Conservation (phyloP, 2,888 invertebrate species). For the Tenthredo amoena region DNA sequence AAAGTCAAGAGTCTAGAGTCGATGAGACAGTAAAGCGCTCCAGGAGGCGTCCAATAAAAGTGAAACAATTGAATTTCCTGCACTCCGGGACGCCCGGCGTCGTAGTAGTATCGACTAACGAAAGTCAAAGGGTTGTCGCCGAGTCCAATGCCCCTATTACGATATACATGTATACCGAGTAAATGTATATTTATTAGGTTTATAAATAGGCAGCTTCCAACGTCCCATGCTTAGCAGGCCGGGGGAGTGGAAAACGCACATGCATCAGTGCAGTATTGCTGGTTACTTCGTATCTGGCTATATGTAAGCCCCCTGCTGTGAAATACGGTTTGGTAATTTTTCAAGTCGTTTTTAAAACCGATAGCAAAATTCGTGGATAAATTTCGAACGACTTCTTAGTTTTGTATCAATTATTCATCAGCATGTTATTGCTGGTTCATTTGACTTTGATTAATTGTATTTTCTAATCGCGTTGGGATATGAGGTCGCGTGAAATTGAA, state of each 20-base stretch:
- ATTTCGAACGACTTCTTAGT: not conserved
- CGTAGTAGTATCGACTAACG: conserved; percentile 30
- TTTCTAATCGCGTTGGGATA: not conserved
- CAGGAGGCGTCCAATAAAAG: conserved; percentile 24
- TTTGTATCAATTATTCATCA: not conserved
- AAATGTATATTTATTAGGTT: conserved; percentile 64
- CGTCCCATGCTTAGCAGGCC: conserved; percentile 69
- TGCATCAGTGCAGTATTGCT: conserved; percentile 15
- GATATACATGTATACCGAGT: conserved; percentile 52
- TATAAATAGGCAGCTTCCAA: conserved; percentile 72
- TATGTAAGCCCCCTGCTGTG: conserved; percentile 42
- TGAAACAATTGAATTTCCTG: conserved; percentile 47
- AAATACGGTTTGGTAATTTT: conserved; percentile 14
- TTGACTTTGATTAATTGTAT: not conserved
- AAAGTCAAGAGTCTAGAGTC: not conserved
- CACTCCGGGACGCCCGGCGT: conserved; percentile 18
- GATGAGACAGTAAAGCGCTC: not conserved
- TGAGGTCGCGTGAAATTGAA: not conserved
- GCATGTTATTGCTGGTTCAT: not conserved
- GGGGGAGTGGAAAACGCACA: conserved; percentile 61
- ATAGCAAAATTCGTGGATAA: not conserved
- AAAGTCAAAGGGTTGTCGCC: conserved; percentile 50
- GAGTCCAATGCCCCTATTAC: conserved; percentile 51
- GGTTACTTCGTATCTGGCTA: not conserved
- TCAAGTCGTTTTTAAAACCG: not conserved